A percentile compares a stretch with the other conserved stretches of the same genome.
Evolutionary conservation across 1,140 invertebrate genomes (phyloP).

Genomic region (Phenacoccus solenopsis): DNA sequence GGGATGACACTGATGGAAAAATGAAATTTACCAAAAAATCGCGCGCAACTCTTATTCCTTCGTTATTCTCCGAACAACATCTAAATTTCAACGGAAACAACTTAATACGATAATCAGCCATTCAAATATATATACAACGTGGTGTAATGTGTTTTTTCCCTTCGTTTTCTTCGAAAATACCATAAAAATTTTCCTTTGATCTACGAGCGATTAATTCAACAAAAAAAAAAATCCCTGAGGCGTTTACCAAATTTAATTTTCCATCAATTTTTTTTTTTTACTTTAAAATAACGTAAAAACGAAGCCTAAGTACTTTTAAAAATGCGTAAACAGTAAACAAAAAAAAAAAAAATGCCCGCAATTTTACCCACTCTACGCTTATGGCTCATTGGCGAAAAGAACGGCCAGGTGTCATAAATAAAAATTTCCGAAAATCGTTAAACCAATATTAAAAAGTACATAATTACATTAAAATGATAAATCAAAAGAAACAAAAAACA

Average conservation of each 20-base stretch:
- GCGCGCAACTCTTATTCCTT: background rate
- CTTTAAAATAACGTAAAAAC: no score
- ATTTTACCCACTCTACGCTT: background rate
- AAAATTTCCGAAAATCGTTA: no score
- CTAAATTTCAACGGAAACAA: background rate
- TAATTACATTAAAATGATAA: no score
- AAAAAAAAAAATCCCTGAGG: background rate
- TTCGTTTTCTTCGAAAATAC: background rate
- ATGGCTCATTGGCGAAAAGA: background rate
- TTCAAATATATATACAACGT: background rate
- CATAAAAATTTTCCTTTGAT: background rate
- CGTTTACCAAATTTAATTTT: no score
- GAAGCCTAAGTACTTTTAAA: no score
- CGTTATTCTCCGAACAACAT: background rate
- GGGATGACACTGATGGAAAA: background rate
- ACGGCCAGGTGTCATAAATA: background rate
- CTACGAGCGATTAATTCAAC: background rate
- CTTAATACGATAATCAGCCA: background rate
- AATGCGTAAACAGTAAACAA: no score
- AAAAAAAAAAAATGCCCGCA: background rate
- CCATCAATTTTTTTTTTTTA: no score
- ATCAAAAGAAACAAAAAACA: background rate
- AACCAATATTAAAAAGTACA: no score
- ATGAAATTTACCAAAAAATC: background rate
- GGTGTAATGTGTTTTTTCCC: background rate